These are phyloP conservation scores for Eilema depressum DNA, from an alignment of 2,888 invertebrate genomes.

Conservation along the genomic window DNA sequence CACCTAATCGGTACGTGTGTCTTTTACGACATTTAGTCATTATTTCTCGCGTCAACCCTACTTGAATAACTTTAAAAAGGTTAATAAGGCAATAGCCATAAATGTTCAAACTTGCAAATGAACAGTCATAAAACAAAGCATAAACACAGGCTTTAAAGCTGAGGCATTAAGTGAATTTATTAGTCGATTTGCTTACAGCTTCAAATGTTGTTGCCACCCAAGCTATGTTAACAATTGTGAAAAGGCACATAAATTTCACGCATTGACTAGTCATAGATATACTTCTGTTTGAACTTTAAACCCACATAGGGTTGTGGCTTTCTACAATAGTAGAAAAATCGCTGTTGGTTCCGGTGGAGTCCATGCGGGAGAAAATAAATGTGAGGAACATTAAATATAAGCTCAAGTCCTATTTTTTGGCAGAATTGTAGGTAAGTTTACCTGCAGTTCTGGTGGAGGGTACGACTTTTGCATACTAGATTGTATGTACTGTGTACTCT, in stretches of 20 bases:
- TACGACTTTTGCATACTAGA: no score
- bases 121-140: constrained; percentile 8
- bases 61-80: not conserved
- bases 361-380: no score
- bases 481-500: no score
- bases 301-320: no score
- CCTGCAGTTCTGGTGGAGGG: no score
- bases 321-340: no score
- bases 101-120: constrained; percentile 1
- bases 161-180: constrained; percentile 1
- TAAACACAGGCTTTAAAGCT: not conserved
- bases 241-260: constrained; percentile 27
- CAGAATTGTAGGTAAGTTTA: no score
- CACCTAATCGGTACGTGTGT: no score
- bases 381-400: no score
- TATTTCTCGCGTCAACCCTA: not conserved
- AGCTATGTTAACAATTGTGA: constrained; percentile 15
- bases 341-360: no score
- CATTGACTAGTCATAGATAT: constrained; percentile 20
- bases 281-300: constrained; percentile 26
- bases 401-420: no score
- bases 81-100: not conserved
- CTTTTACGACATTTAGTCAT: no score
- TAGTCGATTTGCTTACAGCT: not conserved
- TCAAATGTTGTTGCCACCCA: constrained; percentile 12